Evolutionary conservation across 2,113 vertebrate species (phyloP), one percentile per base, ranked within the genome.

Genomic region (Uria aalge): DNA sequence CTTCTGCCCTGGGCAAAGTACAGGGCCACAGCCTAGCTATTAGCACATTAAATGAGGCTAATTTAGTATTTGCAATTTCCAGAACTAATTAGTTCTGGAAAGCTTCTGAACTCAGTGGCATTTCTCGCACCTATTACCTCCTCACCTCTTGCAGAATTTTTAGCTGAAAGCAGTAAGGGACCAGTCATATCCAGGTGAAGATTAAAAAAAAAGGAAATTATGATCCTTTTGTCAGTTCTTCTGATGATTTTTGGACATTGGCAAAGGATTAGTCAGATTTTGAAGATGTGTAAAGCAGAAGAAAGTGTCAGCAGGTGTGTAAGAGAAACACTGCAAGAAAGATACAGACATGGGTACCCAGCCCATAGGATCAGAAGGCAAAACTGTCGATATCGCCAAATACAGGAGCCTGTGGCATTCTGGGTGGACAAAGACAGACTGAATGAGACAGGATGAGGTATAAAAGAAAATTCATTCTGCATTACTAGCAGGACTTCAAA

Each of bases 1-100:
- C 85, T 60, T 23, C 45, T 47, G 80, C 79, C 38, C 55, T 1
- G 3, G 73, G 77, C 85, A 56, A 67, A 71, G 77, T 5, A 23
- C 89, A 13, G 52, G 30, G 52, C 22, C 76, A 29, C 10, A 13
- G 84, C 77, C 57, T 26, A 19, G 56, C 57, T 81, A 5, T 52
- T 0, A 8, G 57, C 50, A 9, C 56, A 1, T 41, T 40, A 23
- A 55, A 56, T 0, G 1, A 12, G 40, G 6, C 6, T 40, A 11
- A 55, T 74, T 57, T 12, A n/a, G 20, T 11, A 23, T 34, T 0
- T 40, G 68, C 64, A 26, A 27, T 74, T 76, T 64, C 73, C 81
- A 56, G 34, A 12, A n/a, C 21, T 85, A 68, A 75, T 71, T 57
- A 64, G 11, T 68, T 45, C 87, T 71, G 11, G 19, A 53, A 56